Conservation (phyloP, 2,797 vertebrate genomes). For the Poecilia picta region DNA sequence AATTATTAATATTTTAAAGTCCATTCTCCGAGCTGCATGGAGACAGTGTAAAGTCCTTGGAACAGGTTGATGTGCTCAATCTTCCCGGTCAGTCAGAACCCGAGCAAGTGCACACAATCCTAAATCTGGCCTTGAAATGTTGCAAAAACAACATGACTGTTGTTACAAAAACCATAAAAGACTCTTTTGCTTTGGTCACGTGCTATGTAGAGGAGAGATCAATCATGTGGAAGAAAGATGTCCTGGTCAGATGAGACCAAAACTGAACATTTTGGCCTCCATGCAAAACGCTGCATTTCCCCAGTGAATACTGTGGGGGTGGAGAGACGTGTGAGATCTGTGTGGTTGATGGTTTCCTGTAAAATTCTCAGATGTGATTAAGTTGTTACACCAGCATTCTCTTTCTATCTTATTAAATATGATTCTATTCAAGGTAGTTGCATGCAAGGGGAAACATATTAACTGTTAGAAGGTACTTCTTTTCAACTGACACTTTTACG, state of each 20-base stretch:
- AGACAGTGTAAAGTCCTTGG: not conserved
- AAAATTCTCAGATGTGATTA: not conserved
- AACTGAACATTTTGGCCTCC: not conserved
- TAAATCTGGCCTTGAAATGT: not conserved
- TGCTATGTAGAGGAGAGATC: not conserved
- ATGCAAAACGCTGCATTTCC: not conserved
- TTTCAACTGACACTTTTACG: not conserved
- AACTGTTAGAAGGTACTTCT: not conserved
- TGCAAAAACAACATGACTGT: not conserved
- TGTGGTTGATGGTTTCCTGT: slow-evolving; percentile 2
- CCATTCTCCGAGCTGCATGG: not conserved
- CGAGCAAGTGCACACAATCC: not conserved
- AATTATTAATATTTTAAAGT: not conserved
- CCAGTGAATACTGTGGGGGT: not conserved
- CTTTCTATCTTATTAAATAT: not conserved
- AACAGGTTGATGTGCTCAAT: not conserved
- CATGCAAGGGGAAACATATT: not conserved
- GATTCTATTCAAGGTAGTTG: not conserved
- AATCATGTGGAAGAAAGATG: not conserved
- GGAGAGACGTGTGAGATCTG: not conserved
- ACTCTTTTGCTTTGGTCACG: not conserved
- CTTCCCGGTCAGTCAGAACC: not conserved
- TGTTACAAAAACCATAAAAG: not conserved
- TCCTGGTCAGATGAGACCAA: not conserved
- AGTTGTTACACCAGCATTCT: not conserved